Base-by-base conservation (phyloP, 2,888 invertebrate genomes). In the Tiphia femorata region DNA sequence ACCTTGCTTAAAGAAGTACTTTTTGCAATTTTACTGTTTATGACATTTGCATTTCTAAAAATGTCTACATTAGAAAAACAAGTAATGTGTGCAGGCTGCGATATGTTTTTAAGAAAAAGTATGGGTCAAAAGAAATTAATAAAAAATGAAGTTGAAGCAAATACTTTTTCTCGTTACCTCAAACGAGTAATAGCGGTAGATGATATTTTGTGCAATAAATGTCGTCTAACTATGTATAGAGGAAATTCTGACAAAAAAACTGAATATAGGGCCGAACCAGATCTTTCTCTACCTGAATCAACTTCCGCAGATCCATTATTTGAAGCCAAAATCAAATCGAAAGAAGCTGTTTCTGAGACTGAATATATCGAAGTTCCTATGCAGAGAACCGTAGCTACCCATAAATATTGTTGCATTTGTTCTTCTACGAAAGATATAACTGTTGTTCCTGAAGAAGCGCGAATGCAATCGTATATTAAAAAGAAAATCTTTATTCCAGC, bases 401-500 rank as follows among this genome's bases (percentile, higher is more conserved):
- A 72, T 7, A 61, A 48, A 40, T 58, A 54, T 37, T 67, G 67
- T 37, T 70, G 51, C 48, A 6, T 64, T 23, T 65, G 58, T 64
- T 50, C 16, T 48, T 25, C 21, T 10, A 17, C 38, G 27, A 37
- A 35, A 33, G 50, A 65, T 48, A 16, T 60, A 0, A 42, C 20
- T 6, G 25, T 57, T 14, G 52, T 66, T 35, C 49, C 65, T 7
- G n/a, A 49, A 21, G 42, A 66, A 50, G 64, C 64, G 35, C 49
- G 66, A 3, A 52, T 58, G 27, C 62, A 62, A 49, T 53, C 43
- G 7, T 61, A 46, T 14, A 53, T 50, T 7, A 53, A 70, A 40
- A 56, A 6, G 41, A 42, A 50, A 35, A 62, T 68, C 44, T 57
- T 54, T 5, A 70, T 66, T 48, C 58, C 64, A 21, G 30, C 38